A percentile compares a stretch with the other conserved stretches of the same genome.
Evolutionary conservation across 2,113 vertebrate species (phyloP).

Genomic region (Silurus meridionalis): DNA sequence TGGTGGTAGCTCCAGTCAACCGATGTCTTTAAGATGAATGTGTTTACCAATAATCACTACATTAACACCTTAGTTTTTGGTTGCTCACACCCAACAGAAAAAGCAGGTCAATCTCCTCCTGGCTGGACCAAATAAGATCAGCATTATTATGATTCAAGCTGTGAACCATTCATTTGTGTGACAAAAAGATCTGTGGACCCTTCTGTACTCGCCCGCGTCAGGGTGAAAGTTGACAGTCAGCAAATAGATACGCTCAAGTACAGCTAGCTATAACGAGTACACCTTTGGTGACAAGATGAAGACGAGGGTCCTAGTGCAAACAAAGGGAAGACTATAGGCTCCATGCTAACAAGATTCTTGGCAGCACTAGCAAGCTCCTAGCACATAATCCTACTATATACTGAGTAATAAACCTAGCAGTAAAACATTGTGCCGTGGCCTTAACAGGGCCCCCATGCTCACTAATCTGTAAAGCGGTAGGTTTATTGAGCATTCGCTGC

Average conservation of each 20-base stretch:
- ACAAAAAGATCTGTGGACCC: conserved; percentile 35
- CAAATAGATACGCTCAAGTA: neutral
- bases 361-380: conserved; percentile 19
- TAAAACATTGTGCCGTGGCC: conserved; percentile 46
- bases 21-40: neutral
- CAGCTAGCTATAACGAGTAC: neutral
- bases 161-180: conserved; percentile 57
- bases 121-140: conserved; percentile 71
- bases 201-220: conserved; percentile 46
- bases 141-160: conserved; percentile 66
- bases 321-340: conserved; percentile 35
- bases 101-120: conserved; percentile 62
- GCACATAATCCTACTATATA: conserved; percentile 48
- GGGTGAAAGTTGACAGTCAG: conserved; percentile 3
- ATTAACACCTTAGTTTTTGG: conserved; percentile 49
- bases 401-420: conserved; percentile 42
- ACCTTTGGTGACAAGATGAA: conserved; percentile 12
- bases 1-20: neutral
- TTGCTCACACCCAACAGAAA: conserved; percentile 21
- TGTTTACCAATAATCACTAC: conserved; percentile 19
- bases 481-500: conserved; percentile 43
- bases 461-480: conserved; percentile 44
- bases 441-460: conserved; percentile 44
- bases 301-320: conserved; percentile 24
- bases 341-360: conserved; percentile 45